A percentile compares a stretch with the other conserved stretches of the same genome.
These are phyloP conservation scores for Strix aluco DNA, from an alignment of 2,113 vertebrate species.

Conservation along the genomic window DNA sequence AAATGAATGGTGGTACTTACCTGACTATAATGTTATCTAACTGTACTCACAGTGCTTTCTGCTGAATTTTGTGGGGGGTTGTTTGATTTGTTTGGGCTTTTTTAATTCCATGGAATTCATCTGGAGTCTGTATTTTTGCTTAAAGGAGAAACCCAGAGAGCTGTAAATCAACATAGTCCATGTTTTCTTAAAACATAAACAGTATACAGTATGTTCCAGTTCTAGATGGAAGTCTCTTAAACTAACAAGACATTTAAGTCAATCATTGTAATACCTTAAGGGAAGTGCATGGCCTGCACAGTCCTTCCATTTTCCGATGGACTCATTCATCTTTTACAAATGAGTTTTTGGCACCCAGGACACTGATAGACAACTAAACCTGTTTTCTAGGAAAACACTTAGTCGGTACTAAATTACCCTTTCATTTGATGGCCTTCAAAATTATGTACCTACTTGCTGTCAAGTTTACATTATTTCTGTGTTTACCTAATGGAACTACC, in stretches of 20 bases:
- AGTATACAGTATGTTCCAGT: background rate
- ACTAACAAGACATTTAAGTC: background rate
- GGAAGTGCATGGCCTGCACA: background rate
- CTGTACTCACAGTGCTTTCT: background rate
- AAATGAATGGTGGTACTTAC: background rate
- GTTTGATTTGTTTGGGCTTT: no score
- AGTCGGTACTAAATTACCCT: background rate
- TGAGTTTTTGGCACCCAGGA: background rate
- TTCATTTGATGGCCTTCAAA: background rate
- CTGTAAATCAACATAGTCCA: background rate
- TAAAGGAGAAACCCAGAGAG: background rate
- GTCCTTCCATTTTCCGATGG: background rate
- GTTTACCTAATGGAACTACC: background rate
- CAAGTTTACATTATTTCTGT: background rate
- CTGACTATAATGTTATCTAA: background rate
- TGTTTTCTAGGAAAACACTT: background rate
- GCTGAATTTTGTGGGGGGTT: background rate
- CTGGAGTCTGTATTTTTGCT: background rate
- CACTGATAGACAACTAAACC: background rate
- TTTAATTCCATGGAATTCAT: background rate
- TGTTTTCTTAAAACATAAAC: background rate
- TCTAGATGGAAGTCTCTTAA: slow-evolving; percentile 1
- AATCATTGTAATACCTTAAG: background rate
- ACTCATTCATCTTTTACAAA: background rate
- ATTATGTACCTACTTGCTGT: background rate